Conservation (phyloP, 2,113 vertebrate species). For the Dipodomys ordii region DNA sequence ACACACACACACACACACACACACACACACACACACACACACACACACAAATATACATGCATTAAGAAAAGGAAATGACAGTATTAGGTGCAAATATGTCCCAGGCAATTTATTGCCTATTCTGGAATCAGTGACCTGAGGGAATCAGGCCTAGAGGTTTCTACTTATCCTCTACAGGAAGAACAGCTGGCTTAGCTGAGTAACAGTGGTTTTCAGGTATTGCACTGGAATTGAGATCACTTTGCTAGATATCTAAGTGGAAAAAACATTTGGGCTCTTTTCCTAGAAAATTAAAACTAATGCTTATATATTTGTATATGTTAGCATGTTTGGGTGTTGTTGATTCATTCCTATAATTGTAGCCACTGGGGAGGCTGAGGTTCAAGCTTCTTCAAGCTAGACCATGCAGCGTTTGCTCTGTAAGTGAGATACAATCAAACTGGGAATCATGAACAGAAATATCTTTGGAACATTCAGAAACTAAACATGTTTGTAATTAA, state of each 20-base stretch:
- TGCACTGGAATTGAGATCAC: background rate
- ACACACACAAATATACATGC: no score
- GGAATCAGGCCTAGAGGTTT: conserved; percentile 4
- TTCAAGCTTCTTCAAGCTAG: no score
- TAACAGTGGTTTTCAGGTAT: conserved; percentile 19
- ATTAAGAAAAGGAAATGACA: conserved; percentile 59
- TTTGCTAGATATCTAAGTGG: background rate
- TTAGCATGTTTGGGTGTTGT: no score
- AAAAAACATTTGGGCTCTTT: background rate
- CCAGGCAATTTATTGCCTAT: conserved; percentile 59
- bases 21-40: conserved; percentile 15
- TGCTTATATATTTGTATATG: background rate
- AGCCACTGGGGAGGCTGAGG: no score
- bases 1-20: no score
- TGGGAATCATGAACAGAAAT: no score
- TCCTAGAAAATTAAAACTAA: background rate
- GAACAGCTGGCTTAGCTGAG: conserved; percentile 28
- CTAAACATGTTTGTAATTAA: no score
- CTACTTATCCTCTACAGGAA: conserved; percentile 9
- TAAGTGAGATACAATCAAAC: no score
- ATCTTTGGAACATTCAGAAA: no score
- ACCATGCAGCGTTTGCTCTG: no score
- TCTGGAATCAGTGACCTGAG: conserved; percentile 39
- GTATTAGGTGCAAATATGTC: background rate
- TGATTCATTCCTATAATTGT: no score